Evolutionary conservation across 2,113 vertebrate species (phyloP).

Genomic region (Benitochromis conjunctus): DNA sequence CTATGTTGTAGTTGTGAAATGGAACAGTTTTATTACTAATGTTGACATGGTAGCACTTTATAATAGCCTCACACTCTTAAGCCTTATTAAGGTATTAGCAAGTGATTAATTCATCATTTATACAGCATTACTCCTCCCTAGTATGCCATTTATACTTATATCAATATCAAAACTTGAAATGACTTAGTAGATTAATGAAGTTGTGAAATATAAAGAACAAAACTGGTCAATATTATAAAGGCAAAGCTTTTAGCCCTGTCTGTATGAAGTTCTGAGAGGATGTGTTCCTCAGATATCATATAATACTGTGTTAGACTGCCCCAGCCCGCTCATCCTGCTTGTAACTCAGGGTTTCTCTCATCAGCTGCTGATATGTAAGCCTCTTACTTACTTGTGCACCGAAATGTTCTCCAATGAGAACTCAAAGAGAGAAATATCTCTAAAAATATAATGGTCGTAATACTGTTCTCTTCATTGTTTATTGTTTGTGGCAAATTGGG

Average conservation of each 20-base stretch:
- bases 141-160: neutral
- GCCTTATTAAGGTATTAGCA: neutral
- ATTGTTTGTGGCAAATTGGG: neutral
- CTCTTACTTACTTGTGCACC: neutral
- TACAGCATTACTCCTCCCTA: neutral
- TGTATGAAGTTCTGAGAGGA: neutral
- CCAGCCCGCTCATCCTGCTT: neutral
- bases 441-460: accelerated
- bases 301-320: neutral
- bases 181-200: neutral
- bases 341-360: neutral
- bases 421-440: neutral
- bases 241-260: neutral
- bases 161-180: neutral
- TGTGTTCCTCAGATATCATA: neutral
- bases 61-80: neutral
- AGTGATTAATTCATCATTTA: neutral
- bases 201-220: neutral
- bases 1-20: neutral
- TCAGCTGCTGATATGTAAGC: neutral
- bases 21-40: neutral
- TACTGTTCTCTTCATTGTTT: neutral
- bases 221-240: neutral
- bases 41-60: neutral
- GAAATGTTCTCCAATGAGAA: neutral